Percentiles rank a stretch among this genome's conserved stretches.
phyloP scores from a whole-genome alignment of 2,888 invertebrate species.

The Cactoblastis cactorum region DNA sequence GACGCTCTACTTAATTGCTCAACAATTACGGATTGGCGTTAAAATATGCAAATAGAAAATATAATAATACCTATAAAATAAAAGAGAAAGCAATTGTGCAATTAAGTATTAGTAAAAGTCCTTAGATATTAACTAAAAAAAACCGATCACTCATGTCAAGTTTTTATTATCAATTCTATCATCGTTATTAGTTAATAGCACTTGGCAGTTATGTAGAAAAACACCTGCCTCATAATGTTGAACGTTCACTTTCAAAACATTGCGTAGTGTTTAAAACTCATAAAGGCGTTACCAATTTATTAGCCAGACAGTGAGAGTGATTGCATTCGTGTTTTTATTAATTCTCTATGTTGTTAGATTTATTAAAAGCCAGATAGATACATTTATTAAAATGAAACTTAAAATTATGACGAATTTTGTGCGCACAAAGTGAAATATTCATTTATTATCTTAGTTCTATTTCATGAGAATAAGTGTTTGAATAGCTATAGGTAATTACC shows the following conservation, averaged over 20 bases:
- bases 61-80: background rate
- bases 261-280: background rate
- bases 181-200: background rate
- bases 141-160: background rate
- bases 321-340: background rate
- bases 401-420: background rate
- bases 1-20: background rate
- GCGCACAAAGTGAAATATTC: no score
- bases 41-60: background rate
- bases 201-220: background rate
- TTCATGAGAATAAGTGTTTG: no score
- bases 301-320: conserved; percentile 2
- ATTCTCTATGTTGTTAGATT: background rate
- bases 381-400: no score
- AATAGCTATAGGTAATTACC: no score
- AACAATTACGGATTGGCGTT: background rate
- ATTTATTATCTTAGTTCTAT: no score
- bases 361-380: background rate
- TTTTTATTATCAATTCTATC: background rate
- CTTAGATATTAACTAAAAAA: background rate
- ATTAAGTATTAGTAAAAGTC: background rate
- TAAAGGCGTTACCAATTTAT: conserved; percentile 7
- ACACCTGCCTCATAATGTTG: background rate
- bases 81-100: background rate
- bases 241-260: conserved; percentile 8